These are phyloP conservation scores for Brienomyrus longianalis DNA, from an alignment of 2,113 vertebrate species.

Conservation along the genomic window DNA sequence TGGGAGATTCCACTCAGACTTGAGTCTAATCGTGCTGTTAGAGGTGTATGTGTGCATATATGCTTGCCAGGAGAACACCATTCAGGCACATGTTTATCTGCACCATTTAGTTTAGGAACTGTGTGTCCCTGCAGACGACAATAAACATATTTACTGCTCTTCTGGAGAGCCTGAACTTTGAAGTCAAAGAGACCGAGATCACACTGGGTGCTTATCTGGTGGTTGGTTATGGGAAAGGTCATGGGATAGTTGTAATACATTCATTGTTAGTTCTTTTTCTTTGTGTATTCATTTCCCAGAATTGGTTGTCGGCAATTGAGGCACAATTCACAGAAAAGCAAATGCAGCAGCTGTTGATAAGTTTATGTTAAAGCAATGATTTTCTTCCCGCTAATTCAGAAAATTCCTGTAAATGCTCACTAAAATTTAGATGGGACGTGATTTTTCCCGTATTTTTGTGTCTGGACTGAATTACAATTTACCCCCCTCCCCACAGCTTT, in stretches of 20 bases:
- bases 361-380: not conserved
- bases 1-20: not conserved
- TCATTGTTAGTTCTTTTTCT: not conserved
- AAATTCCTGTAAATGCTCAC: not conserved
- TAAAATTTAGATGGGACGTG: not conserved
- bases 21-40: not conserved
- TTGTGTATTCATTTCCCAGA: constrained; percentile 9
- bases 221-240: not conserved
- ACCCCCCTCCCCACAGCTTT: not conserved
- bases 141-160: not conserved
- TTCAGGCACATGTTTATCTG: not conserved
- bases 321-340: not conserved
- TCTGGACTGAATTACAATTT: not conserved
- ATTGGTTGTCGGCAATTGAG: not conserved
- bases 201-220: not conserved
- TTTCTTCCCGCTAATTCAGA: not conserved
- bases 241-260: not conserved
- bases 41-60: not conserved
- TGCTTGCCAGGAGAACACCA: not conserved
- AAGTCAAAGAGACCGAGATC: not conserved
- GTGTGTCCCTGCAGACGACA: not conserved
- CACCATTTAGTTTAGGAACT: not conserved
- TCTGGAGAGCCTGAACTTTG: not conserved
- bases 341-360: not conserved
- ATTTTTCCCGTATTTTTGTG: not conserved